Evolutionary conservation across 2,113 vertebrate genomes (phyloP), one percentile per base, ranked within the genome.

Genomic region (Holacanthus passer): DNA sequence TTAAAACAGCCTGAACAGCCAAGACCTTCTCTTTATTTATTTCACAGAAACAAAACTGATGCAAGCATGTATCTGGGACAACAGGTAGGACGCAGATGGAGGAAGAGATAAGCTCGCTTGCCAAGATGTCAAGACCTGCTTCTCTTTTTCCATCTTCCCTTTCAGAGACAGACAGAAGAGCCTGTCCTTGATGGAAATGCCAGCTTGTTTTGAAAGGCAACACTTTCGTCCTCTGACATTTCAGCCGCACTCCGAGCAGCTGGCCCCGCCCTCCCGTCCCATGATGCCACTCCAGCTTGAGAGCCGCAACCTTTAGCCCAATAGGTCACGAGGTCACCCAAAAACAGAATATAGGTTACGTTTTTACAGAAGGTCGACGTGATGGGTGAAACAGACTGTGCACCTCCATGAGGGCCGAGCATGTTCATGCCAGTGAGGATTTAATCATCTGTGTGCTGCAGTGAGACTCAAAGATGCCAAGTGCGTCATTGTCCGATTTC

Each of bases 191-290:
- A 87, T 77, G 73, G 80, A 89, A 89, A 92, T 86, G 88, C 83
- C 93, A 93, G 87, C 91, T 92, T 92, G 93, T 93, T 94, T 93
- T 94, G 93, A 94, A 95, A 95, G 88, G 55, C 67, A 84, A 94
- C 82, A 88, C 92, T 84, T 58, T 84, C 4, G 64, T 73, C 88
- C 87, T 91, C 52, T 91, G 93, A 93, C 91, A 93, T 94, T 91
- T 93, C 82, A 82, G 66, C 53, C 45, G 29, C 62, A 22, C 55
- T 71, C 60, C 22, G n/a, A 67, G 59, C 65, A 55, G 19, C 11
- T 31, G 20, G 2, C 20, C 64, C 58, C 14, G 1, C 27, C 58
- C 56, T 39, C 35, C 55, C 3, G 56, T 39, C 48, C 32, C 35
- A 73, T 24, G 32, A 79, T 47, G 68, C 64, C 82, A 41, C 78